phyloP scores from a whole-genome alignment of 1,140 invertebrate species.

The Caligus rogercresseyi region DNA sequence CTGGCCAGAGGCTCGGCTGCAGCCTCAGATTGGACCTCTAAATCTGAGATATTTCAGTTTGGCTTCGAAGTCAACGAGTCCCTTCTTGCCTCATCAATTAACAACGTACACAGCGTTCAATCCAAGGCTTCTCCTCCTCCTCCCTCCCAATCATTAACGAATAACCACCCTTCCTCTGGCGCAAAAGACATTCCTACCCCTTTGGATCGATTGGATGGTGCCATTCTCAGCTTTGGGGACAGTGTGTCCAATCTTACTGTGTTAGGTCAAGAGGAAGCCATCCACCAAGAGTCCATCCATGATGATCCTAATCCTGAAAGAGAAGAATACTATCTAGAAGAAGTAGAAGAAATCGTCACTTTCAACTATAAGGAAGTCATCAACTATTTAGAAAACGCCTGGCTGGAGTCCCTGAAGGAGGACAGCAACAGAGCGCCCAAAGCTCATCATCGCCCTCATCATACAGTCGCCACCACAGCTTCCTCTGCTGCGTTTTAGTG shows the following conservation, averaged over 20 bases:
- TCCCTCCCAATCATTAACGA: too few relatives aligned
- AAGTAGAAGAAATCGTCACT: background rate
- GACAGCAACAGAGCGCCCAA: too few relatives aligned
- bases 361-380: background rate
- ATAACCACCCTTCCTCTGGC: background rate
- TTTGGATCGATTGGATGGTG: background rate
- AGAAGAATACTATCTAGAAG: too few relatives aligned
- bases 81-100: background rate
- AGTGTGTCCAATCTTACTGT: background rate
- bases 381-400: background rate
- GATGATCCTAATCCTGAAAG: too few relatives aligned
- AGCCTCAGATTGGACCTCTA: background rate
- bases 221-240: background rate
- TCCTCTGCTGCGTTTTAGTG: background rate
- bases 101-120: background rate
- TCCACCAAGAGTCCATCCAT: background rate
- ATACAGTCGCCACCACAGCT: background rate
- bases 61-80: background rate
- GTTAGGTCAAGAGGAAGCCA: background rate
- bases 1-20: background rate
- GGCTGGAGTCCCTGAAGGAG: background rate
- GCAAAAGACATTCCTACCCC: background rate
- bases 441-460: too few relatives aligned
- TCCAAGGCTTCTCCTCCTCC: too few relatives aligned
- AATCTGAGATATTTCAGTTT: background rate